Evolutionary conservation across 2,113 vertebrate species (phyloP), one percentile per base, ranked within the genome.

Genomic region (Tursiops truncatus): DNA sequence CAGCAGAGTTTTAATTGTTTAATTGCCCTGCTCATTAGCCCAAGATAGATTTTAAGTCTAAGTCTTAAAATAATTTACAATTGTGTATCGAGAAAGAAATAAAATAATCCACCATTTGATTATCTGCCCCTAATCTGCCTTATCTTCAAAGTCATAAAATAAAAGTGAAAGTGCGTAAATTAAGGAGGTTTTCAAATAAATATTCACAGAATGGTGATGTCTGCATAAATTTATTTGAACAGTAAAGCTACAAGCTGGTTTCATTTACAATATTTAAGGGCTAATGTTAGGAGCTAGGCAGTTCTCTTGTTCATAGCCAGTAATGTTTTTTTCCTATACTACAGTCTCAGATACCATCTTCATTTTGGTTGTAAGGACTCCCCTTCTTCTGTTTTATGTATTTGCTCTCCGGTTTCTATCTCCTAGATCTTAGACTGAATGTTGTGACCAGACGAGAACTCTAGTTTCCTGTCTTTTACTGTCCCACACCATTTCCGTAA

Each of bases 61-160:
- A 87, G 60, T 2, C 70, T 86, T 92, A 56, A 94, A 94, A 74
- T 84, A 73, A 92, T 47, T 91, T 87, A 60, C 23, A 82, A 38
- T 67, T 80, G 47, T 77, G 56, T 86, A 60, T 47, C 6, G 41
- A 89, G 25, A 25, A 88, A 79, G 36, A 96, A 93, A 93, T 15
- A 77, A 79, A 82, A 33, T 36, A 31, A 3, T n/a, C 65, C 18
- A 47, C 47, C 15, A 18, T 70, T 86, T 89, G 25, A 88, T 79
- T 38, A 63, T 65, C 6, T 84, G 41, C 58, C 25, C 8, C 50
- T 84, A 58, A 44, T 26, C 65, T 70, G 12, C 2, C 63, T 96
- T 41, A 89, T 13, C 23, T 89, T 47, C 44, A 80, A 81, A 81
- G 33, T 31, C 11, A 20, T 56, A 91, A 85, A 88, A 38, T 91